Base-by-base conservation (phyloP, 2,888 invertebrate genomes). In the Rhingia rostrata region DNA sequence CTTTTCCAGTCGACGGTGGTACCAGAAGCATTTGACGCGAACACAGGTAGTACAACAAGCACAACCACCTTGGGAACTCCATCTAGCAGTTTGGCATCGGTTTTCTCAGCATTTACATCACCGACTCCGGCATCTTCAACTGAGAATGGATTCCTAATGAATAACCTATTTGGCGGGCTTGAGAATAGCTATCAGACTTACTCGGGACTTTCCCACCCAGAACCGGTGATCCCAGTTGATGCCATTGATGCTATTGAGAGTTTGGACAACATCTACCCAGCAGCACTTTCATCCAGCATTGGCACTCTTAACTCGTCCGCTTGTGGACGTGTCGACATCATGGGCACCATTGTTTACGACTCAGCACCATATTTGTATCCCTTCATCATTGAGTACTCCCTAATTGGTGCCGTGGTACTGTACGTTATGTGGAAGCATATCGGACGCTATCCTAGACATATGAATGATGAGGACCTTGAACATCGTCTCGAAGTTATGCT, bases 401-500 rank as follows among this genome's bases (percentile, higher is more conserved):
- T 98, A 86, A 97, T 99, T 89, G 98, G 98, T 22, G 97, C 98
- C 61, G 97, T 98, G 64, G 98, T 98, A 47, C 95, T 98, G 88
- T 98, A 97, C 91, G 96, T 98, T 66, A 98, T 98, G 97, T 98
- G 98, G 98, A 96, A 96, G 90, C 97, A 97, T 90, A 97, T 97
- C 91, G 97, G 97, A 75, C 94, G 96, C 90, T 95, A 96, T 92
- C 96, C 97, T 63, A 95, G 95, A 54, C 94, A 94, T 87, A 93
- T 94, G 87, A 94, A 93, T 88, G 96, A 96, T 89, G 97, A 96
- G 92, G 97, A 97, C 92, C 93, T 97, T 89, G 97, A 97, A 92
- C 96, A 96, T 92, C 95, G 96, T 90, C 93, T 97, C 90, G 97
- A 97, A 91, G 95, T 96, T 89, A 97, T 97, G 95, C 92, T 97